These are phyloP conservation scores for Cygnus olor DNA, from an alignment of 2,797 vertebrate species.

Conservation along the genomic window DNA sequence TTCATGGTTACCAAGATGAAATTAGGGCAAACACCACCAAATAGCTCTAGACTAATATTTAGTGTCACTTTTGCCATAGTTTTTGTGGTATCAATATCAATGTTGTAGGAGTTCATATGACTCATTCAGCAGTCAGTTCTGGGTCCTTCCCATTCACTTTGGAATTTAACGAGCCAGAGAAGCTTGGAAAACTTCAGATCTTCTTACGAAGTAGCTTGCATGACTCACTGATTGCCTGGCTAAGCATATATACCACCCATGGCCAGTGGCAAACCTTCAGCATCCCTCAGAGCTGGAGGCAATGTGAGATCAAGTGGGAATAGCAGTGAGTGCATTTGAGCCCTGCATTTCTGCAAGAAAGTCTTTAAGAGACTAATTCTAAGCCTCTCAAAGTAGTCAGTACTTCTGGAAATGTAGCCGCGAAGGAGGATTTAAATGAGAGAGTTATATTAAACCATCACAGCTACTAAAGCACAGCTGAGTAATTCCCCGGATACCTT, in stretches of 20 bases:
- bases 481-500: not conserved
- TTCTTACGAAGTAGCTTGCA: not conserved
- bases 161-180: slow-evolving; percentile 37
- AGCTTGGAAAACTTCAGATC: not conserved
- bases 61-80: not conserved
- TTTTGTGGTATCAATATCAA: not conserved
- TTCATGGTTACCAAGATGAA: not conserved
- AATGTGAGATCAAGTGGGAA: not conserved
- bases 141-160: not conserved
- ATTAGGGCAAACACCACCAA: not conserved
- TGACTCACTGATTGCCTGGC: slow-evolving; percentile 34
- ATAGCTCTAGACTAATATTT: not conserved
- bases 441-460: not conserved
- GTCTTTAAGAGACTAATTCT: not conserved
- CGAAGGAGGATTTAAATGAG: not conserved
- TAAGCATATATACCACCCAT: not conserved
- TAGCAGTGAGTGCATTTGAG: not conserved
- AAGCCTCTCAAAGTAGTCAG: not conserved
- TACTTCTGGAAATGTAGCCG: not conserved
- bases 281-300: not conserved
- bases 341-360: not conserved
- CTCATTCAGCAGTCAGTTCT: not conserved
- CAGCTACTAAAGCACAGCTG: not conserved
- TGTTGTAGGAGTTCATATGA: not conserved
- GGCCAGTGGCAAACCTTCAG: not conserved